Conservation (phyloP, 2,888 invertebrate species). For the Cephus spinipes region DNA sequence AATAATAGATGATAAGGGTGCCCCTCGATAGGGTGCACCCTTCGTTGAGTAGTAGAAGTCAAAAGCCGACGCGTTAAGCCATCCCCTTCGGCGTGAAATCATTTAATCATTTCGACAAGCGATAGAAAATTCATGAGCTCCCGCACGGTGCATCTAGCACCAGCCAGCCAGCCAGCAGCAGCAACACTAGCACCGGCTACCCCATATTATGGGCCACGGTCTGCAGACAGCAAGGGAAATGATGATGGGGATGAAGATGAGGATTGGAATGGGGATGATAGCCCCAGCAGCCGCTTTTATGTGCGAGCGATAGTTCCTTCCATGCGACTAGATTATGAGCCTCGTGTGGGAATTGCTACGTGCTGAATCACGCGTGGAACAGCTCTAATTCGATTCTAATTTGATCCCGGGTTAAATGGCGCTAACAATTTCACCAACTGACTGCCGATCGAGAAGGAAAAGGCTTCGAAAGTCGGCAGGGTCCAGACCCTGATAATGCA, state of each 20-base stretch:
- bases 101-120: slow-evolving; percentile 54
- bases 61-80: slow-evolving; percentile 36
- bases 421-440: slow-evolving; percentile 1
- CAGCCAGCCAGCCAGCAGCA: not conserved
- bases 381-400: slow-evolving; percentile 64
- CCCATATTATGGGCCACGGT: slow-evolving; percentile 25
- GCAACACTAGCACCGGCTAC: slow-evolving; percentile 17
- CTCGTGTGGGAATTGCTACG: slow-evolving; percentile 38
- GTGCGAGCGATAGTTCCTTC: slow-evolving; percentile 38
- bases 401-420: slow-evolving; percentile 36
- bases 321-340: slow-evolving; percentile 37
- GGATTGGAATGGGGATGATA: slow-evolving; percentile 3
- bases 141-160: not conserved
- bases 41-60: slow-evolving; percentile 41
- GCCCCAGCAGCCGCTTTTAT: slow-evolving; percentile 27
- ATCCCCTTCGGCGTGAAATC: slow-evolving; percentile 37
- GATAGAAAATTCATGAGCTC: slow-evolving; percentile 60
- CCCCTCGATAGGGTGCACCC: slow-evolving; percentile 17
- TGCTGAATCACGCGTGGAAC: slow-evolving; percentile 49
- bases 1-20: slow-evolving; percentile 52
- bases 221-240: not conserved
- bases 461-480: not conserved
- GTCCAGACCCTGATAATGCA: not conserved
- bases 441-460: not conserved
- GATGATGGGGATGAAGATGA: not conserved